These are phyloP conservation scores for Macropodus opercularis DNA, from an alignment of 2,797 vertebrate species.

Conservation along the genomic window DNA sequence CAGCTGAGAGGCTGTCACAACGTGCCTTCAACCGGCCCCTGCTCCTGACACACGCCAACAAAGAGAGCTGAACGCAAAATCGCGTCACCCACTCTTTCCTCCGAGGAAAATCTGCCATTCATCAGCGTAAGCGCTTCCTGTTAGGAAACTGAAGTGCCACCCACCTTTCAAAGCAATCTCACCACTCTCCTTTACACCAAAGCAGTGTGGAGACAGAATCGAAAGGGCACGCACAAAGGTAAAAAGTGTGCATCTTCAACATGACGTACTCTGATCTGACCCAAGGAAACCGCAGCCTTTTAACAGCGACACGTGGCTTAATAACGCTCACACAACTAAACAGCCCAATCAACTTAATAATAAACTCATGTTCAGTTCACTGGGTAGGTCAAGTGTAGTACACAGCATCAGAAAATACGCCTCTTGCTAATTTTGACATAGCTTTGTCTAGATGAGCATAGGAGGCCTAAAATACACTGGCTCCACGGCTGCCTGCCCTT, in stretches of 20 bases:
- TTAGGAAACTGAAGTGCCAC: conserved; percentile 67
- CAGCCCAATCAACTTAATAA: too few species aligned
- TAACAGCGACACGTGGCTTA: neutral
- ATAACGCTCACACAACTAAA: too few species aligned
- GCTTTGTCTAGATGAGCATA: conserved; percentile 27
- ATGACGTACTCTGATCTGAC: neutral
- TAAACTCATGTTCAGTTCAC: too few species aligned
- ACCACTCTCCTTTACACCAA: conserved; percentile 19
- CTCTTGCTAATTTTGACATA: neutral
- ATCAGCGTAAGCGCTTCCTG: conserved; percentile 71
- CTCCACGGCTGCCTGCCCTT: conserved; percentile 5
- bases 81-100: conserved; percentile 75
- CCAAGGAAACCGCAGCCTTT: neutral
- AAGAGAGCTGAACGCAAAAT: conserved; percentile 21
- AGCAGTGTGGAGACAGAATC: conserved; percentile 16
- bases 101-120: conserved; percentile 66
- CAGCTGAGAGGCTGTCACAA: conserved; percentile 21
- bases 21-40: conserved; percentile 4
- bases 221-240: conserved; percentile 19
- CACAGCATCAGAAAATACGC: neutral
- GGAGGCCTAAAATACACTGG: conserved; percentile 24
- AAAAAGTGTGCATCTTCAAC: neutral
- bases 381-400: neutral
- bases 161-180: conserved; percentile 56
- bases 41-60: neutral